Evolutionary conservation across 2,888 invertebrate genomes (phyloP).

Genomic region (Drosophila trichaetosa): DNA sequence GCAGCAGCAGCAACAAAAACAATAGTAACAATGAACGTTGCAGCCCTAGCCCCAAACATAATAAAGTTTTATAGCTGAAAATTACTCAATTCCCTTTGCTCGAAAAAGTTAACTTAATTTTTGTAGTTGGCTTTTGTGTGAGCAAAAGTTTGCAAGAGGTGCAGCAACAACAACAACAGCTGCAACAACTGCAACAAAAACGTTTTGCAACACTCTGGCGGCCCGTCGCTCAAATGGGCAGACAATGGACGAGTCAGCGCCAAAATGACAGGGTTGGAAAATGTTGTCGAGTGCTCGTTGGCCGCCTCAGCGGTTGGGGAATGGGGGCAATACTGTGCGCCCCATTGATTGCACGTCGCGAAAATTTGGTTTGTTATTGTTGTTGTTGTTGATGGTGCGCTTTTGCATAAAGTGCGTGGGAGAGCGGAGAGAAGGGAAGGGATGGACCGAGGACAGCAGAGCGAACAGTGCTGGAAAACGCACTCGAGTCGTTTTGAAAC

Average conservation of each 20-base stretch:
- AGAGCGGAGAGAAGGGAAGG: background rate
- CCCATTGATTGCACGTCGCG: slow-evolving; percentile 70
- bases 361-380: slow-evolving; percentile 23
- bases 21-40: slow-evolving; percentile 37
- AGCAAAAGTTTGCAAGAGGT: slow-evolving; percentile 64
- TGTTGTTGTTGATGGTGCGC: background rate
- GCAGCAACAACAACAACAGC: slow-evolving; percentile 35
- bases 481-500: slow-evolving; percentile 43
- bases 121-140: slow-evolving; percentile 75
- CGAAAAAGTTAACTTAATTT: slow-evolving; percentile 78
- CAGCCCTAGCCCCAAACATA: slow-evolving; percentile 55
- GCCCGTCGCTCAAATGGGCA: slow-evolving; percentile 37
- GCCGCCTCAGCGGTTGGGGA: background rate
- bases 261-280: slow-evolving; percentile 47
- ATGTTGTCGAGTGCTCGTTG: slow-evolving; percentile 9
- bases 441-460: slow-evolving; percentile 6
- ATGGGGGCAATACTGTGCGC: slow-evolving; percentile 14
- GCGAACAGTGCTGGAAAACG: slow-evolving; percentile 43
- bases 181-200: slow-evolving; percentile 41
- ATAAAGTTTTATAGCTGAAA: slow-evolving; percentile 80
- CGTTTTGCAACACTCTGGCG: slow-evolving; percentile 72
- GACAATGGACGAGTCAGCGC: slow-evolving; percentile 41
- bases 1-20: slow-evolving; percentile 5
- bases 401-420: slow-evolving; percentile 53
- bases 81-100: slow-evolving; percentile 78